Conservation (phyloP, 2,888 invertebrate genomes). For the Tigriopus californicus region DNA sequence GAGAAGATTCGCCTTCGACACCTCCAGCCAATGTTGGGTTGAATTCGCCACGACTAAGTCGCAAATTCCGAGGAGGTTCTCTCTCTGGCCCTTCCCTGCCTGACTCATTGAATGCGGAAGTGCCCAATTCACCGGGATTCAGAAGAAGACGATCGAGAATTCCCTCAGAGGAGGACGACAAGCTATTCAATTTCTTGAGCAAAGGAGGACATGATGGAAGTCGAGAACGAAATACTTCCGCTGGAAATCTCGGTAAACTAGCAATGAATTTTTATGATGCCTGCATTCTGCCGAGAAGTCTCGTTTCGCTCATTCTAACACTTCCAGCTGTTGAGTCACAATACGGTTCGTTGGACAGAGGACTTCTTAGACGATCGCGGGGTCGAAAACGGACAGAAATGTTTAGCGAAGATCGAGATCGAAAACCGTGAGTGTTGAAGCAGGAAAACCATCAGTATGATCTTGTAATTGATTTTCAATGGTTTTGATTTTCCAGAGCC, state of each 20-base stretch:
- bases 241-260: conserved; percentile 37
- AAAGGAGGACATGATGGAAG: conserved; percentile 50
- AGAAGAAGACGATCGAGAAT: conserved; percentile 59
- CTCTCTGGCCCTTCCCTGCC: conserved; percentile 31
- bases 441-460: neutral
- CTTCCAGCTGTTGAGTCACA: conserved; percentile 17
- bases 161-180: conserved; percentile 59
- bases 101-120: conserved; percentile 17
- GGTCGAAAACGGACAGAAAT: conserved; percentile 58
- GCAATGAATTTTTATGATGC: neutral
- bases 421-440: conserved; percentile 40
- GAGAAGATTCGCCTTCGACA: neutral
- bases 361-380: conserved; percentile 62
- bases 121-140: conserved; percentile 25
- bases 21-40: conserved; percentile 33
- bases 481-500: no score
- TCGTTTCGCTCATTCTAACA: neutral
- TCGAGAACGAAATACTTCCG: conserved; percentile 61
- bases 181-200: conserved; percentile 64
- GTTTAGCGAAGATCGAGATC: conserved; percentile 47
- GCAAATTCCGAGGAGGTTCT: conserved; percentile 43
- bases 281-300: neutral
- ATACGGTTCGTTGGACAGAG: conserved; percentile 46
- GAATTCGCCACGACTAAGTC: conserved; percentile 41
- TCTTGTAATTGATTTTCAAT: neutral